Base-by-base conservation (phyloP, 2,888 invertebrate species). In the Xylocampa areola region DNA sequence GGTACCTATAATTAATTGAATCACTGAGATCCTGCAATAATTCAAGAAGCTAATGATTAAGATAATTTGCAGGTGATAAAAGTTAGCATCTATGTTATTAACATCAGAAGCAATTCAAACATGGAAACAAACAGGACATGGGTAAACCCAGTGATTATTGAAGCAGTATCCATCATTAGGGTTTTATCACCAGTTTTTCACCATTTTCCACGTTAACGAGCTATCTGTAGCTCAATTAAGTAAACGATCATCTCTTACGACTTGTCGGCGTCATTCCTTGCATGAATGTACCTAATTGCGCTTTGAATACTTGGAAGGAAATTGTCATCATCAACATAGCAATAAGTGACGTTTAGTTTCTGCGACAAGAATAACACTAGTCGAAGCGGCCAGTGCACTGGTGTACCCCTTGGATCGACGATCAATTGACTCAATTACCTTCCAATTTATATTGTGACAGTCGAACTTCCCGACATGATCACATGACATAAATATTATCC, bases 401-500 rank as follows among this genome's bases (percentile, higher is more conserved):
- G 53, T 71, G 66, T 49, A 43, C 54, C 59, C 52, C 37, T 30
- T 32, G 29, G 61, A 65, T 76, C 53, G 66, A 57, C 68, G 61
- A 77, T 68, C 74, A 76, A 82, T 81, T 77, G 82, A 59, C 57
- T 76, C 76, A 79, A 81, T 81, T 79, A 69, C 14, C 29, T 41
- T 36, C 32, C 70, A 73, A 76, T 74, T 74, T 53, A 57, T 49
- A 21, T 39, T 11, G 32, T 58, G 53, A 35, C 58, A 55, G 48
- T 50, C 52, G 29, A 55, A 63, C 36, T 41, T 48, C n/a, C 49
- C 35, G 19, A 48, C 40, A n/a, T 16, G 43, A 63, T 43, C 55
- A 61, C 71, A 81, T 81, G 75, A 86, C 84, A 88, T 87, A 85
- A 87, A 87, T 85, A 85, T 82, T 77, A 79, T 73, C 75, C 44